Evolutionary conservation across 2,113 vertebrate species (phyloP), one percentile per base, ranked within the genome.

Genomic region (Ceyx margarethae): DNA sequence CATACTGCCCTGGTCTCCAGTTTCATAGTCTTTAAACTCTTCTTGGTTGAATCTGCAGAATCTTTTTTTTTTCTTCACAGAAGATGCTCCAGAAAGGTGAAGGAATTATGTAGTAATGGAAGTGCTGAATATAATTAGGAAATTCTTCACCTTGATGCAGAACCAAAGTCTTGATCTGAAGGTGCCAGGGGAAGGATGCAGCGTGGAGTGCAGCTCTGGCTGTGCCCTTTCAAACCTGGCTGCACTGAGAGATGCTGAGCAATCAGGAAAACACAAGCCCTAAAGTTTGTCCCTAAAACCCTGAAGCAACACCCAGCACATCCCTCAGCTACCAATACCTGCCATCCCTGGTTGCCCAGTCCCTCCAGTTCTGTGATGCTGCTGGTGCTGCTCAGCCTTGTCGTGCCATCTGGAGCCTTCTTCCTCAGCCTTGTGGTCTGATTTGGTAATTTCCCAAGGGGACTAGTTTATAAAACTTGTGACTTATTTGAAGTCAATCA

Each of bases 281-380:
- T 33, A 22, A 26, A 23, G 13, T 20, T 6, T 31, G 35, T 35
- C 25, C 25, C 45, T 37, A n/a, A 33, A 78, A 8, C 9, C 16
- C 51, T 22, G 76, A 33, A 69, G 66, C 71, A 42, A 6, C 42
- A 13, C 6, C 14, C 42, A 23, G 51, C 1, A 0, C 15, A 15
- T 20, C 29, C 40, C 6, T 3, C 5, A 35, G 26, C 10, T 33
- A 25, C 48, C 29, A 21, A 77, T 4, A 83, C 57, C 25, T 67
- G 56, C 53, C 15, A 1, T 42, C 25, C 17, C 40, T 6, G 25
- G 22, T 48, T 2, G 0, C 19, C 25, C 11, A 4, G 28, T 12
- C n/a, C 35, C 8, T 16, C 42, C 31, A 1, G 0, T 7, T 42
- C 48, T 5, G 2, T 17, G n/a, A 21, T 0, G 0, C 37, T 8